These are phyloP conservation scores for Drosophila ficusphila DNA, from an alignment of 1,140 invertebrate species.

Conservation along the genomic window DNA sequence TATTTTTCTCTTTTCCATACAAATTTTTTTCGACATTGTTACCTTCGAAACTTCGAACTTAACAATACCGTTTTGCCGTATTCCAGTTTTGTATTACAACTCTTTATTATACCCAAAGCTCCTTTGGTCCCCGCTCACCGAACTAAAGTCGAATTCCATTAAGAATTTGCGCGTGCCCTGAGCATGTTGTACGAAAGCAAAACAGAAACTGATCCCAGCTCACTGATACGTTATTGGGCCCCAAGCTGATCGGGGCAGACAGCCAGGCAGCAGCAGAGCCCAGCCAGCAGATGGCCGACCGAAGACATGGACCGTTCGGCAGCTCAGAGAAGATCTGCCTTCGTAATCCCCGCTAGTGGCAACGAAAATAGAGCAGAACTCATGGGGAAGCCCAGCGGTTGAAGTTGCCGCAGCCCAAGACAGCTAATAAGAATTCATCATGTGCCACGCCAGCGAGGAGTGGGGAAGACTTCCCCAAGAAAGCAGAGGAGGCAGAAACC, in stretches of 20 bases:
- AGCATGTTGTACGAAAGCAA: conserved; percentile 11
- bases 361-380: conserved; percentile 75
- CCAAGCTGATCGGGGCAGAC: conserved; percentile 44
- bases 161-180: conserved; percentile 70
- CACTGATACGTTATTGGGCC: conserved; percentile 15
- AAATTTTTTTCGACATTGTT: too few species aligned
- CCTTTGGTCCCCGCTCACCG: neutral
- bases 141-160: conserved; percentile 61
- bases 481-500: conserved; percentile 5
- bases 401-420: conserved; percentile 70
- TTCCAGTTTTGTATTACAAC: too few species aligned
- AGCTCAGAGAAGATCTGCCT: conserved; percentile 65
- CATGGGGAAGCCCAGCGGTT: conserved; percentile 78
- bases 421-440: conserved; percentile 82
- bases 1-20: too few species aligned
- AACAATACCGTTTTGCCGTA: too few species aligned
- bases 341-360: conserved; percentile 29
- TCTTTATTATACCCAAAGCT: too few species aligned
- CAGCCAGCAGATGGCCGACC: conserved; percentile 31
- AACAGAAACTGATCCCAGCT: conserved; percentile 14
- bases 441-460: conserved; percentile 26
- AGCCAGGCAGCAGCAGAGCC: conserved; percentile 52
- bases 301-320: too few species aligned
- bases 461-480: neutral
- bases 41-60: too few species aligned